A percentile compares a stretch with the other conserved stretches of the same genome.
Conservation (phyloP, 2,888 invertebrate species). For the Acrocera orbiculus region DNA sequence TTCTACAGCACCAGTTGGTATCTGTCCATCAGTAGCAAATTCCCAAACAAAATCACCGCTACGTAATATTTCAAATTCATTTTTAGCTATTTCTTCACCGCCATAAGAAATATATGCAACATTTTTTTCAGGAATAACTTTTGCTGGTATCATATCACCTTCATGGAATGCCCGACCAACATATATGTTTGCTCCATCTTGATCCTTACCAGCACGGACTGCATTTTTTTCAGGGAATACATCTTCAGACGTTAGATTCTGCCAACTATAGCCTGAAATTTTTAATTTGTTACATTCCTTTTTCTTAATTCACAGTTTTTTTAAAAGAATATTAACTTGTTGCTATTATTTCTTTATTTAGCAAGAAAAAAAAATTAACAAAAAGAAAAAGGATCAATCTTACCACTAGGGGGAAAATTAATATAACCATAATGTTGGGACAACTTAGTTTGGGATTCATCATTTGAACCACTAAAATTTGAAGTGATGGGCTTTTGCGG, state of each 20-base stretch:
- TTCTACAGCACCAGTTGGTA: slow-evolving; percentile 46
- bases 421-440: slow-evolving; percentile 2
- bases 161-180: slow-evolving; percentile 51
- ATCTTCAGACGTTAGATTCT: neutral
- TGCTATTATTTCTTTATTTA: too few species aligned
- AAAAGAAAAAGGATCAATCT: neutral
- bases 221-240: slow-evolving; percentile 20
- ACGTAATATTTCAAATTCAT: slow-evolving; percentile 47
- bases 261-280: slow-evolving; percentile 4
- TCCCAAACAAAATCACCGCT: slow-evolving; percentile 48
- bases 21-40: slow-evolving; percentile 38
- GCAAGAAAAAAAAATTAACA: too few species aligned
- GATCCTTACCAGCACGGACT: slow-evolving; percentile 46
- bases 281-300: neutral
- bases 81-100: slow-evolving; percentile 44
- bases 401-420: slow-evolving; percentile 5
- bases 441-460: too few species aligned
- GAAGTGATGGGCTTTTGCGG: neutral
- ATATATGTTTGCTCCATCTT: slow-evolving; percentile 52
- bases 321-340: too few species aligned
- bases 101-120: slow-evolving; percentile 45
- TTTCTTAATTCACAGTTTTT: too few species aligned
- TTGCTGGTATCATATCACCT: slow-evolving; percentile 43
- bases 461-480: neutral
- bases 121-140: slow-evolving; percentile 39